A percentile compares a stretch with the other conserved stretches of the same genome.
These are phyloP conservation scores for Malurus elegans DNA, from an alignment of 2,113 vertebrate species.

Conservation along the genomic window DNA sequence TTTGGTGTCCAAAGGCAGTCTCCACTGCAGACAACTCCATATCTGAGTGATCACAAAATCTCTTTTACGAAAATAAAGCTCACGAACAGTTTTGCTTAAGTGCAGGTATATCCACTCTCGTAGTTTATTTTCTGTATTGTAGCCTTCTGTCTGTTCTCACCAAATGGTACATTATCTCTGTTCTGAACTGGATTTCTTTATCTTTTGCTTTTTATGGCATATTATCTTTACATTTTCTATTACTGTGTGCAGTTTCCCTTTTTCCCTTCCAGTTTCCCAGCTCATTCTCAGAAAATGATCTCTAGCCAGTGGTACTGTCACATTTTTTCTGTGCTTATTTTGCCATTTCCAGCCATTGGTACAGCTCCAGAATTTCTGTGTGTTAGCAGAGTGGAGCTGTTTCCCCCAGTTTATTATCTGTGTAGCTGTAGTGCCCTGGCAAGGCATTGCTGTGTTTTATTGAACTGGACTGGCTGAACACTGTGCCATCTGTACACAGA, in stretches of 20 bases:
- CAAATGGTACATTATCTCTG: background rate
- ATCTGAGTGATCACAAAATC: background rate
- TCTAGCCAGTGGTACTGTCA: background rate
- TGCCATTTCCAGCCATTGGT: background rate
- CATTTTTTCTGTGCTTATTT: slow-evolving; percentile 10
- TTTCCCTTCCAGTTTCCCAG: background rate
- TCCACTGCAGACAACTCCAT: background rate
- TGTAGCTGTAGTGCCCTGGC: background rate
- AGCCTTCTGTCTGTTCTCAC: background rate
- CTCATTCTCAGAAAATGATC: background rate
- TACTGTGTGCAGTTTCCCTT: background rate
- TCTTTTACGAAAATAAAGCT: background rate
- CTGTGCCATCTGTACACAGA: background rate
- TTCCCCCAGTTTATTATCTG: background rate
- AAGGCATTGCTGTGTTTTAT: background rate
- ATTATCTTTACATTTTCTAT: background rate
- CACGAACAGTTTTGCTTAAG: background rate
- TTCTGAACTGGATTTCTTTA: background rate
- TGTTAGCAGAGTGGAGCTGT: background rate
- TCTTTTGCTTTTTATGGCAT: background rate
- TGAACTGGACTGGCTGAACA: background rate
- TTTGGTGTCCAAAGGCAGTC: background rate
- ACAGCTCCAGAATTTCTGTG: background rate
- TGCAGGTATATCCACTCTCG: background rate
- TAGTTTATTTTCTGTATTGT: background rate